Conservation (phyloP, 2,888 invertebrate species). For the Coleophora deauratella region DNA sequence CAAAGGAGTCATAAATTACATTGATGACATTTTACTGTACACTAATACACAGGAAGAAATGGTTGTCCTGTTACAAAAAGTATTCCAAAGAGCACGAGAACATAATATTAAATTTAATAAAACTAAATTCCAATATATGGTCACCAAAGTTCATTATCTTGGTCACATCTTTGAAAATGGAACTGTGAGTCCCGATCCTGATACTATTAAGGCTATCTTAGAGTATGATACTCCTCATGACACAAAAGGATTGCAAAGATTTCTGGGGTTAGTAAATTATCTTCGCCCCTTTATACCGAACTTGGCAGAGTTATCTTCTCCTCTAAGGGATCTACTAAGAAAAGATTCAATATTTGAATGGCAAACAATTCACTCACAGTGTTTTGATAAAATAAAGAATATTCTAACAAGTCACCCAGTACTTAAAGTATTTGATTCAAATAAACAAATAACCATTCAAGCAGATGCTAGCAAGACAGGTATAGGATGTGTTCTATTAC, state of each 20-base stretch:
- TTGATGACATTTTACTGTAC: slow-evolving; percentile 6
- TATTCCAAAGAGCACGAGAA: neutral
- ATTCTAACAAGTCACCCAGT: slow-evolving; percentile 1
- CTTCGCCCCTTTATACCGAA: neutral
- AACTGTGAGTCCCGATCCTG: neutral
- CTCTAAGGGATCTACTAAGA: slow-evolving; percentile 1
- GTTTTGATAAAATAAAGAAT: slow-evolving; percentile 1
- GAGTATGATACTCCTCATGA: slow-evolving; percentile 1
- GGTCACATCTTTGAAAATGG: slow-evolving; percentile 2
- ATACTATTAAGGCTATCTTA: neutral
- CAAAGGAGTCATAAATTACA: slow-evolving; percentile 1
- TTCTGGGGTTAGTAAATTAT: slow-evolving; percentile 3
- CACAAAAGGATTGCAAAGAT: neutral
- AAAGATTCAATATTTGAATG: slow-evolving; percentile 1
- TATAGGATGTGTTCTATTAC: slow-evolving; percentile 7
- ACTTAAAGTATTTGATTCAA: neutral
- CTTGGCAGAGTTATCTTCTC: neutral
- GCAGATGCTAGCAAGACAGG: slow-evolving; percentile 8
- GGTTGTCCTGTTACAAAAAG: neutral
- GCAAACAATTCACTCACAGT: neutral
- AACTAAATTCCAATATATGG: slow-evolving; percentile 1
- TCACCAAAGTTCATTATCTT: neutral
- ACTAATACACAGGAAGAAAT: neutral
- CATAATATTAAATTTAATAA: neutral
- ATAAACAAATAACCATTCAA: slow-evolving; percentile 5